Evolutionary conservation across 2,888 invertebrate genomes (phyloP), one percentile per base, ranked within the genome.

Genomic region (Eupsilia transversa): DNA sequence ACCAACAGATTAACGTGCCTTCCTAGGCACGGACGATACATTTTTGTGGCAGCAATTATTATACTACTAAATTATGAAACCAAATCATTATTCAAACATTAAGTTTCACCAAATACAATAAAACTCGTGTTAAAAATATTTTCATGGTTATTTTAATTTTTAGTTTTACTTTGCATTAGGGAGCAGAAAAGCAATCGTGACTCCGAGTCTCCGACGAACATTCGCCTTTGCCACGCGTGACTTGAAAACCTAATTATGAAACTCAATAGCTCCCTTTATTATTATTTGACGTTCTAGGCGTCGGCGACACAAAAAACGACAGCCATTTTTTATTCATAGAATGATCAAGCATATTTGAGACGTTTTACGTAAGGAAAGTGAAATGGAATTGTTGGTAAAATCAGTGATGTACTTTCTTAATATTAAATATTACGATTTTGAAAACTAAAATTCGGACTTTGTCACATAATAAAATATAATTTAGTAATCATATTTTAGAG

Each of bases 151-250:
- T 69, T 74, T 74, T 70, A 52, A 73, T 83, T 81, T 78, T 73
- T 76, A 79, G 73, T 80, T 85, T 77, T 73, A 86, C 68, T 83
- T 86, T 67, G 64, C 82, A 74, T 79, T 77, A 64, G 74, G 74
- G 59, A 76, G 63, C 68, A 64, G 74, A 73, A 80, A 77, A 75
- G 77, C 79, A 75, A 74, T 82, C 75, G 72, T 73, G 78, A 72
- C 77, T 60, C 52, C 70, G 52, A 27, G 78, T 71, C 77, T 60
- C 52, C 70, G 52, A 27, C 52, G 57, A 68, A 71, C 69, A 59
- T 49, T 68, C 54, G 65, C 38, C 56, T 64, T 49, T n/a, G 57
- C 30, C 59, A 68, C 41, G 80, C 86, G 87, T 87, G 86, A 82
- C 77, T 67, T 68, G 86, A 43, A 80, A 84, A 79, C 20, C 57